Evolutionary conservation across 1,140 invertebrate species (phyloP).

Genomic region (Cydia pomonella): DNA sequence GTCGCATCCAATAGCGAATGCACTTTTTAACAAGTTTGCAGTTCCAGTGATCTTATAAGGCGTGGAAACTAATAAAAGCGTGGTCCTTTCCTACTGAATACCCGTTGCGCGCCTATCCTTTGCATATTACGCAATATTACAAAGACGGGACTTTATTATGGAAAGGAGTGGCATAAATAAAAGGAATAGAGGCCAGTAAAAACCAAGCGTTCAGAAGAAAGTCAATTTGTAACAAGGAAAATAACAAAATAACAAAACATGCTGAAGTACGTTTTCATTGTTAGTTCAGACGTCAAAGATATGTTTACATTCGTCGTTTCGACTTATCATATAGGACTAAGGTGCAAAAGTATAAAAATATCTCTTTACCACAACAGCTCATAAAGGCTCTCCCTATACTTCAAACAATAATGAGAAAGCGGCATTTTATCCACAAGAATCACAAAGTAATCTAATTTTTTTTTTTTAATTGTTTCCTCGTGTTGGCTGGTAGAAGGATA

Average conservation of each 20-base stretch:
- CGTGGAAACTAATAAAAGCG: neutral
- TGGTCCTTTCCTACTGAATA: neutral
- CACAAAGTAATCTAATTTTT: too few relatives aligned
- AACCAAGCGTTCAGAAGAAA: constrained; percentile 14
- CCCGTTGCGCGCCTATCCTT: neutral
- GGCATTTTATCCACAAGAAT: too few relatives aligned
- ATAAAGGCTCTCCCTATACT: too few relatives aligned
- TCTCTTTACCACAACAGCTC: too few relatives aligned
- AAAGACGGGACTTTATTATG: neutral
- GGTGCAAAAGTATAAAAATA: too few relatives aligned
- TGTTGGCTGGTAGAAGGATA: too few relatives aligned
- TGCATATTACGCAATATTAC: neutral
- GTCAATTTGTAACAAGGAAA: neutral
- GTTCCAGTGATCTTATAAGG: neutral
- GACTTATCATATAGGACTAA: too few relatives aligned
- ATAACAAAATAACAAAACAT: constrained; percentile 24
- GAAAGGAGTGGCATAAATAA: constrained; percentile 7
- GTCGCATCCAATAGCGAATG: constrained; percentile 33
- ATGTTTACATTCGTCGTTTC: too few relatives aligned
- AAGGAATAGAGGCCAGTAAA: neutral
- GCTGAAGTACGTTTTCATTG: neutral
- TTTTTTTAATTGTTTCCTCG: too few relatives aligned
- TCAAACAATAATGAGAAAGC: too few relatives aligned
- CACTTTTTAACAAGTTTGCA: constrained; percentile 30
- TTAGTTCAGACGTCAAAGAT: too few relatives aligned